Percentiles rank a stretch among this genome's conserved stretches.
phyloP scores from a whole-genome alignment of 2,888 invertebrate species.

The Mythimna impura region DNA sequence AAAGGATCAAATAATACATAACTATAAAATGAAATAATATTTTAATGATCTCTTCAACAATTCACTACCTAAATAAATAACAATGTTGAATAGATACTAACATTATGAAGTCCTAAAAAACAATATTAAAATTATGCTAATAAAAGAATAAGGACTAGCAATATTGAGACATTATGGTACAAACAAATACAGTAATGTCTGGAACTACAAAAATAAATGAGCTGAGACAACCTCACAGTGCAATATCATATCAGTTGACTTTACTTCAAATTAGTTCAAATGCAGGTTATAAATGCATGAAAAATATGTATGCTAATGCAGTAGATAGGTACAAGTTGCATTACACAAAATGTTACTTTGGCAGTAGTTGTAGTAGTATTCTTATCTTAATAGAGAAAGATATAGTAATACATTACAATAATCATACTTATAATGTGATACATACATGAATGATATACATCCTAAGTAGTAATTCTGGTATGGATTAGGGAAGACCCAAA shows the following conservation, averaged over 20 bases:
- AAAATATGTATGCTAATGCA: conserved; percentile 31
- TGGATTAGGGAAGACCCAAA: conserved; percentile 75
- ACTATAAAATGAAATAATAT: conserved; percentile 49
- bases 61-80: conserved; percentile 65
- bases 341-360: conserved; percentile 52
- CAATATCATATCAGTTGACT: conserved; percentile 47
- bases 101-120: conserved; percentile 47
- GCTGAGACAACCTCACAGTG: conserved; percentile 38
- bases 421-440: conserved; percentile 48
- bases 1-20: conserved; percentile 48
- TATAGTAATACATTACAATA: conserved; percentile 38
- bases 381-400: conserved; percentile 26
- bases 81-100: conserved; percentile 59
- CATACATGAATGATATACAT: conserved; percentile 63
- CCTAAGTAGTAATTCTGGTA: conserved; percentile 66
- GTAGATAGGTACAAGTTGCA: conserved; percentile 19
- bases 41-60: conserved; percentile 65
- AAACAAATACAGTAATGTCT: conserved; percentile 60
- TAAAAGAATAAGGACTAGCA: conserved; percentile 68
- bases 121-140: conserved; percentile 45
- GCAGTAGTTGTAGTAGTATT: conserved; percentile 49
- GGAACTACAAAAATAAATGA: conserved; percentile 68
- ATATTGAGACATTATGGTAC: conserved; percentile 62
- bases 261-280: conserved; percentile 54
- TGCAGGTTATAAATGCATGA: conserved; percentile 60